Conservation (phyloP, 2,797 vertebrate species). For the Tamandua tetradactyla region DNA sequence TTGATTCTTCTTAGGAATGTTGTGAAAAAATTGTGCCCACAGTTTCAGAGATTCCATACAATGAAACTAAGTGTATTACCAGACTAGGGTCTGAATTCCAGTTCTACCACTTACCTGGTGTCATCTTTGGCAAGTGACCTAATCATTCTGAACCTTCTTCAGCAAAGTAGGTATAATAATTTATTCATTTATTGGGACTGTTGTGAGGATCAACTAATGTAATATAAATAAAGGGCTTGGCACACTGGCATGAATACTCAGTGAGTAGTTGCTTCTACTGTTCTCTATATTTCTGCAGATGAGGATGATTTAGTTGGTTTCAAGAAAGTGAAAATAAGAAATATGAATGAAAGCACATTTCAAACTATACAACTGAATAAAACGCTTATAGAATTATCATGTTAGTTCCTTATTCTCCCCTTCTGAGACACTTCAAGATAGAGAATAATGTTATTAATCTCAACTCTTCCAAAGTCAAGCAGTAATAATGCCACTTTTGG, state of each 20-base stretch:
- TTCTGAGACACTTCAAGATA: slow-evolving; percentile 33
- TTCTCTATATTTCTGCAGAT: neutral
- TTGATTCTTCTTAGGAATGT: neutral
- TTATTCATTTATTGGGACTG: neutral
- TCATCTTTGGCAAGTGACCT: neutral
- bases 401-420: neutral
- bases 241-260: neutral
- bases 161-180: neutral
- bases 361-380: slow-evolving; percentile 38
- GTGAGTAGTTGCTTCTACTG: neutral
- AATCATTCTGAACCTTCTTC: neutral
- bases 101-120: neutral
- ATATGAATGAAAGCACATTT: slow-evolving; percentile 22
- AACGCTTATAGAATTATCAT: slow-evolving; percentile 20
- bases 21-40: neutral
- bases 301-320: neutral
- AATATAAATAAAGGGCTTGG: neutral
- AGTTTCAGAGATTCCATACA: neutral
- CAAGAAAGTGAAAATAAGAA: slow-evolving; percentile 4
- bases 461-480: slow-evolving; percentile 26
- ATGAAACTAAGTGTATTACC: neutral
- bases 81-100: neutral
- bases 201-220: neutral
- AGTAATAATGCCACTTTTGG: neutral
- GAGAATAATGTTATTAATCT: slow-evolving; percentile 50